phyloP scores from a whole-genome alignment of 2,888 invertebrate species.

The Rhaphigaster nebulosa region DNA sequence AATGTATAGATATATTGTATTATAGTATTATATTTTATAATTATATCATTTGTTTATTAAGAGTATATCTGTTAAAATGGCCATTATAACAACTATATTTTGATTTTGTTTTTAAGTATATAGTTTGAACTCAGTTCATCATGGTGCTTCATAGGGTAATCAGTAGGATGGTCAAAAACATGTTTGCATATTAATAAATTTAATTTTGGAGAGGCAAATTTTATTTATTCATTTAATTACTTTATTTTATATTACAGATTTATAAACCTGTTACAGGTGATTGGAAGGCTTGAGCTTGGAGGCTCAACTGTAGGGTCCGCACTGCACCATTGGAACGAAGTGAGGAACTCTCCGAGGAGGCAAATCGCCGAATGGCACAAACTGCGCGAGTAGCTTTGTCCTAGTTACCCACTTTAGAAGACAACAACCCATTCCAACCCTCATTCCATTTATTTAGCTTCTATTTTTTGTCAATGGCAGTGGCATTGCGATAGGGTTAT shows the following conservation, averaged over 20 bases:
- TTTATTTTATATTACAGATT: background rate
- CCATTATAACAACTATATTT: too few relatives aligned
- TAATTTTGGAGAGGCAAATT: too few relatives aligned
- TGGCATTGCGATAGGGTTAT: slow-evolving; percentile 2
- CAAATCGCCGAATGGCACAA: slow-evolving; percentile 99
- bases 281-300: slow-evolving; percentile 94
- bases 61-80: too few relatives aligned
- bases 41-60: too few relatives aligned
- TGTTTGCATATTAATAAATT: too few relatives aligned
- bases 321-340: slow-evolving; percentile 97
- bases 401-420: slow-evolving; percentile 4
- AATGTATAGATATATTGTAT: too few relatives aligned
- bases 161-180: too few relatives aligned
- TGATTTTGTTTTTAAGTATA: too few relatives aligned
- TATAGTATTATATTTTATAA: too few relatives aligned
- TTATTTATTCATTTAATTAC: background rate
- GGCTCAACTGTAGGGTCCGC: slow-evolving; percentile 84
- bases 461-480: background rate
- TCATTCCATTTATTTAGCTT: slow-evolving; percentile 41
- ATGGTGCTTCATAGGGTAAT: too few relatives aligned
- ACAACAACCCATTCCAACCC: slow-evolving; percentile 48
- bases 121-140: too few relatives aligned
- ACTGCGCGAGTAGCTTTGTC: slow-evolving; percentile 81
- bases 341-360: slow-evolving; percentile 94
- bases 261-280: slow-evolving; percentile 78